Percentiles rank a stretch among this genome's conserved stretches.
Evolutionary conservation across 2,888 invertebrate species (phyloP).

Genomic region (Melipona beecheii): DNA sequence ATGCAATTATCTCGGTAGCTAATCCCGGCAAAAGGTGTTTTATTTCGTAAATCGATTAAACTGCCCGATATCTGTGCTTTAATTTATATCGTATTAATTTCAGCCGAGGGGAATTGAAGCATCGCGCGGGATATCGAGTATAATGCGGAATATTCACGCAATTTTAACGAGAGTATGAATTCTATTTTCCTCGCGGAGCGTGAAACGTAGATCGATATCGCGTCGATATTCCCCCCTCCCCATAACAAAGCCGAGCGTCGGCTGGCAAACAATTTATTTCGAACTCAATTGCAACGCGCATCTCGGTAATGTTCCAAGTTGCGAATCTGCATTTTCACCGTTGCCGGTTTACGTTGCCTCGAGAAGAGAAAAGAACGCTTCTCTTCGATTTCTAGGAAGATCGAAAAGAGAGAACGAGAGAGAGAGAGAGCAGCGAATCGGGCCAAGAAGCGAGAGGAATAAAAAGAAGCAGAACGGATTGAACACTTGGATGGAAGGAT

Average conservation of each 20-base stretch:
- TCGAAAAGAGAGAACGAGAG: not conserved
- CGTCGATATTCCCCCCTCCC: not conserved
- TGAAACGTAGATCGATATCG: not conserved
- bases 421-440: not conserved
- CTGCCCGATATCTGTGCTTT: not conserved
- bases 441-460: not conserved
- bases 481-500: not conserved
- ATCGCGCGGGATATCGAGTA: not conserved
- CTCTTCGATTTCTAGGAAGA: not conserved
- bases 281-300: not conserved
- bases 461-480: not conserved
- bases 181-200: not conserved
- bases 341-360: not conserved
- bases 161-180: slow-evolving; percentile 12
- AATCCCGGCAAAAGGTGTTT: not conserved
- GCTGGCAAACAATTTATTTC: slow-evolving; percentile 5
- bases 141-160: slow-evolving; percentile 7
- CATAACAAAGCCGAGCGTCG: not conserved
- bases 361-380: not conserved
- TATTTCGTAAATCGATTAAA: not conserved
- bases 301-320: not conserved
- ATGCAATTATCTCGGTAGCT: not conserved
- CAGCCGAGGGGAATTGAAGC: not conserved
- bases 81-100: not conserved
- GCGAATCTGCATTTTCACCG: not conserved